These are phyloP conservation scores for Colaptes auratus DNA, from an alignment of 2,113 vertebrate genomes.

Conservation along the genomic window DNA sequence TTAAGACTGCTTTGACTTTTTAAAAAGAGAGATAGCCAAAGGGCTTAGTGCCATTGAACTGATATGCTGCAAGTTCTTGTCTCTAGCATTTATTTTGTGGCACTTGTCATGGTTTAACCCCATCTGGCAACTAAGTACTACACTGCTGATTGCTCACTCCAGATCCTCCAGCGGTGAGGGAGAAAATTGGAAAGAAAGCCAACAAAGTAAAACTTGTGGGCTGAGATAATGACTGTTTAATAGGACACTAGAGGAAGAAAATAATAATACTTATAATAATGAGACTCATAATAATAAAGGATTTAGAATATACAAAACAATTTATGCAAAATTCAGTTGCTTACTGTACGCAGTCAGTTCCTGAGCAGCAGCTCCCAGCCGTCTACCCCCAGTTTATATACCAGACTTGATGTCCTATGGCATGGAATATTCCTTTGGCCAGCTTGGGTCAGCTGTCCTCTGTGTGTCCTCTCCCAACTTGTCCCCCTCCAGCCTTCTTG, in stretches of 20 bases:
- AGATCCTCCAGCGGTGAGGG: neutral
- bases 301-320: neutral
- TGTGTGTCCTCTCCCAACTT: neutral
- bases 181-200: neutral
- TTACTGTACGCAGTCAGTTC: neutral
- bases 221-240: neutral
- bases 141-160: neutral
- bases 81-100: neutral
- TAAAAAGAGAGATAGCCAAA: neutral
- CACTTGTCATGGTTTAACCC: neutral
- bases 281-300: neutral
- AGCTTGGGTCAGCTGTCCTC: neutral
- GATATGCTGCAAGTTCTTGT: neutral
- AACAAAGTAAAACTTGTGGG: neutral
- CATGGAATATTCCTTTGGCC: neutral
- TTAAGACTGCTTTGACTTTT: slow-evolving; percentile 15
- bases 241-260: neutral
- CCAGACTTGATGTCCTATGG: neutral
- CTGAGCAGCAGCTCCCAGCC: neutral
- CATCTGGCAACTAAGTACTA: neutral
- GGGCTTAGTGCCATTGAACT: neutral
- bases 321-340: neutral
- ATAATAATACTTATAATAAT: neutral
- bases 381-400: neutral
- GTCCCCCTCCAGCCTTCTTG: neutral